Evolutionary conservation across 2,113 vertebrate species (phyloP).

Genomic region (Tetraodon nigroviridis): DNA sequence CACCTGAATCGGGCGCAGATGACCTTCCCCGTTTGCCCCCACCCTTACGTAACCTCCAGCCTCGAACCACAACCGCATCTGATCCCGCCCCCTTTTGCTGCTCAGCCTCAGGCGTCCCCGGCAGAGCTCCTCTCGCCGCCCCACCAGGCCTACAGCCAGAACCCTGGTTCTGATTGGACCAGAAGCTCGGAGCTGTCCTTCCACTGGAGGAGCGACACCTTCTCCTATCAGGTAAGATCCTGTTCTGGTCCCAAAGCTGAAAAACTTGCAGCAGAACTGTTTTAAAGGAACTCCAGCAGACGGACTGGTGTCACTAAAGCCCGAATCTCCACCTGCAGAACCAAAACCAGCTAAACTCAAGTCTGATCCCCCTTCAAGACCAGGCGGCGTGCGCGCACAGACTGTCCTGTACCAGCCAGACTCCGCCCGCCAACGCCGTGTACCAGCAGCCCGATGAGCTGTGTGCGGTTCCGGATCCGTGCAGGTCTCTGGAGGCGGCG

Average conservation of each 20-base stretch:
- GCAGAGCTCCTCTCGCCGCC: neutral
- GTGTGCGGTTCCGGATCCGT: slow-evolving; percentile 5
- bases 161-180: neutral
- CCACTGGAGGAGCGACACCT: neutral
- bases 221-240: slow-evolving; percentile 33
- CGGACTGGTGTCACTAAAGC: neutral
- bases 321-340: slow-evolving; percentile 17
- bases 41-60: neutral
- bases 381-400: slow-evolving; percentile 3
- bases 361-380: neutral
- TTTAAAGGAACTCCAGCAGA: neutral
- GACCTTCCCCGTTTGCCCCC: neutral
- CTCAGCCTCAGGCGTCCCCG: neutral
- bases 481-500: slow-evolving; percentile 58
- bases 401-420: slow-evolving; percentile 5
- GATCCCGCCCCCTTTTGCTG: neutral
- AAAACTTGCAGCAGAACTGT: no score
- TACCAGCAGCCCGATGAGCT: neutral
- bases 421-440: neutral
- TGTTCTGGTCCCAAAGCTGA: neutral
- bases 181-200: slow-evolving; percentile 7
- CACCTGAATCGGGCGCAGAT: neutral
- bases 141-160: slow-evolving; percentile 7
- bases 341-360: slow-evolving; percentile 23
- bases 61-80: neutral